Evolutionary conservation across 2,888 invertebrate species (phyloP).

Genomic region (Cerastis leucographa): DNA sequence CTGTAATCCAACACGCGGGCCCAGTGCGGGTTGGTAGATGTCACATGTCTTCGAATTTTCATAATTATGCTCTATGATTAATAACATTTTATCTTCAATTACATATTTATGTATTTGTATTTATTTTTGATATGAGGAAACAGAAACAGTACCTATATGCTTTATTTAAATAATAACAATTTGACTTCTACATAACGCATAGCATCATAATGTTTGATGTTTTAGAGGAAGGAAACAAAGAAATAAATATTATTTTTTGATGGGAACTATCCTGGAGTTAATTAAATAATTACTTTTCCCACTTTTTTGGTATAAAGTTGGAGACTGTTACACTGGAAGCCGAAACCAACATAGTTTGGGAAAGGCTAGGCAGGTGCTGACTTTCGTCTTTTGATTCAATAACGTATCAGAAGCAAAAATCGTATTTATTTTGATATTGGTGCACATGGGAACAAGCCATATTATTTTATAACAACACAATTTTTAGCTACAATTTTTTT

Average conservation of each 20-base stretch:
- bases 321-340: not conserved
- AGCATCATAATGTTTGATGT: not conserved
- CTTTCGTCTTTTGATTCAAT: not conserved
- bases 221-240: not conserved
- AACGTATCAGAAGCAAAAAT: not conserved
- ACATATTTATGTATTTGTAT: not conserved
- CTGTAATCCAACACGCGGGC: too few relatives aligned
- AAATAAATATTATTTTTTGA: not conserved
- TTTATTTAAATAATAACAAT: constrained; percentile 1
- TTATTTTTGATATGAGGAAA: constrained; percentile 33
- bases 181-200: not conserved
- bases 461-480: not conserved
- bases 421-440: not conserved
- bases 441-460: too few relatives aligned
- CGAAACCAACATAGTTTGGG: not conserved
- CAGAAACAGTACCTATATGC: too few relatives aligned
- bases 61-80: not conserved
- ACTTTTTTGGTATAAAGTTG: not conserved
- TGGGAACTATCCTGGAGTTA: not conserved
- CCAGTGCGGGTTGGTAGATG: too few relatives aligned
- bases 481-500: not conserved
- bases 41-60: too few relatives aligned
- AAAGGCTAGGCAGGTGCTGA: not conserved
- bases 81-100: not conserved
- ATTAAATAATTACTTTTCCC: not conserved